Base-by-base conservation (phyloP, 2,888 invertebrate species). In the Actias luna region DNA sequence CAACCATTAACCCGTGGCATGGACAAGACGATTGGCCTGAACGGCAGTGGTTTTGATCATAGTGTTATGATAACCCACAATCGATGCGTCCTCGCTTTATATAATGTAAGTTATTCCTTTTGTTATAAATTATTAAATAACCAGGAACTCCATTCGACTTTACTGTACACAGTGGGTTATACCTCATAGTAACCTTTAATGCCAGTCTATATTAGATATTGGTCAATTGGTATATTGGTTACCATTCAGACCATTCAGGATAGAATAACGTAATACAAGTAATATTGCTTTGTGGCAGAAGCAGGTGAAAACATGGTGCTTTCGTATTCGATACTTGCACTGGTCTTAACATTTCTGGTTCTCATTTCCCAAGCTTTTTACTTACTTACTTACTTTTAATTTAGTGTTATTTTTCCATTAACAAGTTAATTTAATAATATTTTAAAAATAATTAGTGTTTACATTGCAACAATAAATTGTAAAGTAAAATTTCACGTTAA, bases 101-200 rank as follows among this genome's bases (percentile, higher is more conserved):
- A 85, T 66, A 86, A 85, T 66, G 92, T 92, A 73, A 83, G 91
- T 73, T 33, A 18, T 31, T 31, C 5, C 18, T 22, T 36, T 12
- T 42, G 8, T 1, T 42, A 18, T 42, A 8, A 42, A 42, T 7
- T 18, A 42, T 18, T 7, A 42, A 39, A 39, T 2, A 39, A 12
- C 35, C 10, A 12, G 10, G 2, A 7, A 5, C 35, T 35, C n/a
- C n/a, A n/a, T n/a, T n/a, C n/a, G n/a, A n/a, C n/a, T n/a, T n/a
- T n/a, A n/a, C n/a, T n/a, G n/a, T n/a, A n/a, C n/a, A n/a, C n/a
- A n/a, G n/a, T n/a, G n/a, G n/a, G n/a, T n/a, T n/a, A n/a, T n/a
- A n/a, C n/a, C n/a, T n/a, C n/a, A n/a, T n/a, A n/a, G n/a, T n/a
- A n/a, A n/a, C n/a, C n/a, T n/a, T n/a, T n/a, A n/a, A n/a, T n/a